Evolutionary conservation across 2,888 invertebrate species (phyloP).

Genomic region (Alloscopus bannaensis): DNA sequence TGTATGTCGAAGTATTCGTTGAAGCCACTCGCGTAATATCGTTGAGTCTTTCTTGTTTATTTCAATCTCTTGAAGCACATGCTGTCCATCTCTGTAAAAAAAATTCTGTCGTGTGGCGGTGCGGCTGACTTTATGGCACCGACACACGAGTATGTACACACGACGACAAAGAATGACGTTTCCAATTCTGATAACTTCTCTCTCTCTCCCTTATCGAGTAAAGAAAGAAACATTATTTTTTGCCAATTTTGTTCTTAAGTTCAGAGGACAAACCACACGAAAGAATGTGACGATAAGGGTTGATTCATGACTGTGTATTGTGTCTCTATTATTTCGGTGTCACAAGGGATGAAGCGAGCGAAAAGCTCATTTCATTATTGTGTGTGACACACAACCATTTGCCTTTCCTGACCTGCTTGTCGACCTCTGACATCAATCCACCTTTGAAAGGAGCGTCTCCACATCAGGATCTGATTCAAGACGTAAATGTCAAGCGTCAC

Average conservation of each 20-base stretch:
- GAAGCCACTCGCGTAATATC: no score
- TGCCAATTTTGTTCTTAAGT: no score
- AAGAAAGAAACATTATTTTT: no score
- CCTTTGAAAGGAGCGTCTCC: not conserved
- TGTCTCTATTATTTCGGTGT: no score
- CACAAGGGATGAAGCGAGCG: no score
- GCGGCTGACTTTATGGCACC: slow-evolving; percentile 50
- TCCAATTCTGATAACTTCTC: no score
- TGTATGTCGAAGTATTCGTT: no score
- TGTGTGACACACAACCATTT: slow-evolving; percentile 51
- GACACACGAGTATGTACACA: no score
- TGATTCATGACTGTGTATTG: no score
- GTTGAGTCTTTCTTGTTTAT: slow-evolving; percentile 21
- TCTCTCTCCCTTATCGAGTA: slow-evolving; percentile 4
- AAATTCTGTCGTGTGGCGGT: slow-evolving; percentile 58
- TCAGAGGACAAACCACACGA: no score
- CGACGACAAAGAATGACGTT: no score
- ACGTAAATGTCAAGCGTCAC: slow-evolving; percentile 29
- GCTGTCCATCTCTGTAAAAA: slow-evolving; percentile 25
- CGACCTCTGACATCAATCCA: slow-evolving; percentile 49
- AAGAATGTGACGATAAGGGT: no score
- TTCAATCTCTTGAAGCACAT: slow-evolving; percentile 3
- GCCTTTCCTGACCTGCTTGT: slow-evolving; percentile 45
- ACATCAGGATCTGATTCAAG: not conserved
- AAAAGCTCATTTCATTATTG: slow-evolving; percentile 35